Conservation (phyloP, 1,140 invertebrate species). For the Chelonus insularis region DNA sequence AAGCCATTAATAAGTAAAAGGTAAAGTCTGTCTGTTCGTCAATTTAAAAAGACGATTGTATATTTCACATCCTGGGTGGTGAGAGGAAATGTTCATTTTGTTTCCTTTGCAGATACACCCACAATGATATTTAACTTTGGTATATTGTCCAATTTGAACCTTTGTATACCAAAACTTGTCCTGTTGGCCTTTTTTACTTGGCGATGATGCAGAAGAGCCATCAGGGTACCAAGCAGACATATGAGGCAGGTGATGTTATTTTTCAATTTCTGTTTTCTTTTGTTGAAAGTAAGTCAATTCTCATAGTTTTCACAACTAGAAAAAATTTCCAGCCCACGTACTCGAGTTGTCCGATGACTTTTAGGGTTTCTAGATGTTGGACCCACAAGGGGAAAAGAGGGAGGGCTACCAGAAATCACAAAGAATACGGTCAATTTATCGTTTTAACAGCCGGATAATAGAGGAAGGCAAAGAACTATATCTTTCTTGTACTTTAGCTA, state of each 20-base stretch:
- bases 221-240: too few relatives aligned
- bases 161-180: not conserved
- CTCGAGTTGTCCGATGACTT: constrained; percentile 26
- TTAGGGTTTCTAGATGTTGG: constrained; percentile 11
- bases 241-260: constrained; percentile 4
- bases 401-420: constrained; percentile 38
- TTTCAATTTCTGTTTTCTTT: not conserved
- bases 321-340: constrained; percentile 22
- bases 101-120: too few relatives aligned
- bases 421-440: constrained; percentile 36
- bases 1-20: too few relatives aligned
- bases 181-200: not conserved
- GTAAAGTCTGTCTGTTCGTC: too few relatives aligned
- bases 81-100: too few relatives aligned
- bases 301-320: not conserved
- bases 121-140: not conserved
- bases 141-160: not conserved
- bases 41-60: too few relatives aligned
- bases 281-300: too few relatives aligned
- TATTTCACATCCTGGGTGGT: too few relatives aligned
- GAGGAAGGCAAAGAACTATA: not conserved
- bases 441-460: constrained; percentile 41
- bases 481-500: too few relatives aligned
- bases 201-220: not conserved
- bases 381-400: constrained; percentile 20